A percentile compares a stretch with the other conserved stretches of the same genome.
These are phyloP conservation scores for Australoheros scitulus DNA, from an alignment of 2,113 vertebrate species.

Conservation along the genomic window DNA sequence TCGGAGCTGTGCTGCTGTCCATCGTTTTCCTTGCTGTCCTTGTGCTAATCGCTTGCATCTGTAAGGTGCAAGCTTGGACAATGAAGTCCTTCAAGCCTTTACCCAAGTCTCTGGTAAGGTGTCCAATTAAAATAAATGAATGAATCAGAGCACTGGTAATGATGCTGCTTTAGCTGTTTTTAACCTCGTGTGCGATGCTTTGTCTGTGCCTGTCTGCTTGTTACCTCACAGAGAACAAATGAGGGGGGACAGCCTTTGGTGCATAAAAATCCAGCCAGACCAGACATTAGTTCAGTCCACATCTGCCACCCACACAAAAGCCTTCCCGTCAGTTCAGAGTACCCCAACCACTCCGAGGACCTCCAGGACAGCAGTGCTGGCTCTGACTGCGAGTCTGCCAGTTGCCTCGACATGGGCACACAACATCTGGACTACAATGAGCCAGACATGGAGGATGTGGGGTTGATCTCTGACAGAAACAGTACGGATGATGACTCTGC, in stretches of 20 bases:
- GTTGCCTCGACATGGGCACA: accelerated
- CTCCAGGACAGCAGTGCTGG: not conserved
- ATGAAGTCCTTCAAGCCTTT: accelerated
- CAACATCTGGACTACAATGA: not conserved
- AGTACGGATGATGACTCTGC: not conserved
- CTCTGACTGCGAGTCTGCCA: accelerated
- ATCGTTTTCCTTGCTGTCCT: accelerated
- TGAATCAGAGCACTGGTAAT: not conserved
- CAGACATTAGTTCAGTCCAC: accelerated
- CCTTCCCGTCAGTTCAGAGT: not conserved
- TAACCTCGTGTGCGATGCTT: not conserved
- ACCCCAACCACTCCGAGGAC: not conserved
- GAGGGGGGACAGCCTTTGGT: not conserved
- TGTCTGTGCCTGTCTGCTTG: not conserved
- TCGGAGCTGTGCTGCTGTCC: accelerated
- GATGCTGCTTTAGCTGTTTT: not conserved
- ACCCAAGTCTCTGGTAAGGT: slow-evolving; percentile 10
- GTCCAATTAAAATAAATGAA: not conserved
- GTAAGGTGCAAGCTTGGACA: not conserved
- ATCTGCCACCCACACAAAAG: not conserved
- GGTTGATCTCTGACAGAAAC: not conserved
- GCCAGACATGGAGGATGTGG: not conserved
- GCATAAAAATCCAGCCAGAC: too few species aligned
- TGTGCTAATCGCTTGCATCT: not conserved
- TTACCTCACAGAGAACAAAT: not conserved